Conservation (phyloP, 2,113 vertebrate species). For the Nematolebias whitei region DNA sequence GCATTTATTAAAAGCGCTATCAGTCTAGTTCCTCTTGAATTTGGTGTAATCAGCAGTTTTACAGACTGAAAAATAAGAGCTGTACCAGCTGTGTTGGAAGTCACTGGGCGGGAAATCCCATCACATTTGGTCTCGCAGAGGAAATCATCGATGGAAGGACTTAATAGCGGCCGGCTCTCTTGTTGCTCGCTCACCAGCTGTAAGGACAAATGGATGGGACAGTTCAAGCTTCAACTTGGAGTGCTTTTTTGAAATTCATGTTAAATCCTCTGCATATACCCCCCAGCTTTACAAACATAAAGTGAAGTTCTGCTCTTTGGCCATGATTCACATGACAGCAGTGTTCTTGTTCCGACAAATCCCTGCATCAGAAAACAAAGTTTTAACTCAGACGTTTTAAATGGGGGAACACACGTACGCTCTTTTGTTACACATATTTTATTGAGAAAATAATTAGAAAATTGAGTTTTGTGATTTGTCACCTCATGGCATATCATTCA, state of each 20-base stretch:
- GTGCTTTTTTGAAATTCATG: not conserved
- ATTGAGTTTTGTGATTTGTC: too few relatives aligned
- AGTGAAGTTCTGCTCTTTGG: slow-evolving; percentile 1
- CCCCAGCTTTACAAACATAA: not conserved
- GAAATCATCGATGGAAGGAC: slow-evolving; percentile 98
- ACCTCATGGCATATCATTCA: too few relatives aligned
- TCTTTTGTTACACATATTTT: not conserved
- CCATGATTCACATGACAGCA: slow-evolving; percentile 9
- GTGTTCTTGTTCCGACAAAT: slow-evolving; percentile 1
- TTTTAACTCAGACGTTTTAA: not conserved
- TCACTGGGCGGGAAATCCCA: slow-evolving; percentile 90
- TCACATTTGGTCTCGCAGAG: slow-evolving; percentile 96
- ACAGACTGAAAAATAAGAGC: slow-evolving; percentile 3
- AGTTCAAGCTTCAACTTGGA: slow-evolving; percentile 20
- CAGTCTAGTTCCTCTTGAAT: not conserved
- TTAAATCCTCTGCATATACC: slow-evolving; percentile 1
- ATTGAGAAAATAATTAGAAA: too few relatives aligned
- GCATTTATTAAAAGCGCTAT: not conserved
- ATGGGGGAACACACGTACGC: not conserved
- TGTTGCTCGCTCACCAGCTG: slow-evolving; percentile 99
- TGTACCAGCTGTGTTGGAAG: slow-evolving; percentile 91
- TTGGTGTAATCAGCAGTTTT: not conserved
- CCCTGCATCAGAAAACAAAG: not conserved
- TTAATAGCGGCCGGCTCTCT: slow-evolving; percentile 97
- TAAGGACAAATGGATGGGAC: slow-evolving; percentile 74